phyloP scores from a whole-genome alignment of 2,113 vertebrate species.

The Calonectris borealis region DNA sequence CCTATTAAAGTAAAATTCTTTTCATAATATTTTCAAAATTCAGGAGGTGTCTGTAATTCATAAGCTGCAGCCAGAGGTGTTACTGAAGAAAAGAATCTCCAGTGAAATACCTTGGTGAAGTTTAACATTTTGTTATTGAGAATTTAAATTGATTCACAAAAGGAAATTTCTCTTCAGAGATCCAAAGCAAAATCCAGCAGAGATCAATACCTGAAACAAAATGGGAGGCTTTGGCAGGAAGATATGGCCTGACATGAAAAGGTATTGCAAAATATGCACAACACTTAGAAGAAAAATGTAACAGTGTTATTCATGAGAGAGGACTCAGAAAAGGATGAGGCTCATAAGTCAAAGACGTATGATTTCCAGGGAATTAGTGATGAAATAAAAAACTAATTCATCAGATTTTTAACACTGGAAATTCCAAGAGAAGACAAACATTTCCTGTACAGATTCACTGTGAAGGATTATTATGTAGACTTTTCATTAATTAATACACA shows the following conservation, averaged over 20 bases:
- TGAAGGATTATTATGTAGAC: not conserved
- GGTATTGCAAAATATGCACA: not conserved
- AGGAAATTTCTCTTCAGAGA: not conserved
- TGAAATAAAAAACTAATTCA: not conserved
- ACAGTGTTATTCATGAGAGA: not conserved
- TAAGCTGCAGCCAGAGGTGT: not conserved
- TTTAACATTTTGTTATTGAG: not conserved
- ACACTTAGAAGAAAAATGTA: not conserved
- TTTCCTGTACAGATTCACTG: not conserved
- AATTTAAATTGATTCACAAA: not conserved
- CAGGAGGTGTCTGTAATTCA: not conserved
- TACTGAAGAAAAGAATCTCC: not conserved
- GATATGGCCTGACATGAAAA: not conserved
- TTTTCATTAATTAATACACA: not conserved
- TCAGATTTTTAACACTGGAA: not conserved
- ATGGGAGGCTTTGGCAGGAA: not conserved
- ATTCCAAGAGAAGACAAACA: not conserved
- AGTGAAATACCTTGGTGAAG: not conserved
- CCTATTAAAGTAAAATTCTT: not conserved
- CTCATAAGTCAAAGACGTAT: not conserved
- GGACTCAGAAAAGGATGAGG: not conserved
- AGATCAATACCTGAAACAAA: not conserved
- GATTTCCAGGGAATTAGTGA: not conserved
- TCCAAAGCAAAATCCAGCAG: not conserved
- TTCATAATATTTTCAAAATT: not conserved